Percentiles rank a stretch among this genome's conserved stretches.
Evolutionary conservation across 2,797 vertebrate genomes (phyloP).

Genomic region (Clangula hyemalis): DNA sequence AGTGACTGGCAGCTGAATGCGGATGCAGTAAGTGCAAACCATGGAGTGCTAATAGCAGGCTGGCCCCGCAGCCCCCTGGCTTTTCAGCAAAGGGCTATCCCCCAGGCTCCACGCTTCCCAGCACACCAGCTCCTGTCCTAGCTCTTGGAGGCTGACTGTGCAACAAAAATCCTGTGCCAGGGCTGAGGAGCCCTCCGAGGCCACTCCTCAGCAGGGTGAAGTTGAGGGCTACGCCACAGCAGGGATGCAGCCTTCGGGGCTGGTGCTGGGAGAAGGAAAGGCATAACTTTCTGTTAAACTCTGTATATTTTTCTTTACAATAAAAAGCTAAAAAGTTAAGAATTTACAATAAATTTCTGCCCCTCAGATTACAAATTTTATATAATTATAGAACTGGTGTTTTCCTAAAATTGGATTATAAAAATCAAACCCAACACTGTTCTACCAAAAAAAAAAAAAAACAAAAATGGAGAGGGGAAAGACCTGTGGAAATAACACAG

Average conservation of each 20-base stretch:
- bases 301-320: slow-evolving; percentile 73
- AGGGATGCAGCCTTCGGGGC: neutral
- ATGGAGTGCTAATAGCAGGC: neutral
- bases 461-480: neutral
- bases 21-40: neutral
- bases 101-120: neutral
- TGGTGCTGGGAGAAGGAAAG: slow-evolving; percentile 39
- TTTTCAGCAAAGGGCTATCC: neutral
- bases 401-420: slow-evolving; percentile 39
- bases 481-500: neutral
- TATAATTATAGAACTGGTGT: slow-evolving; percentile 48
- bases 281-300: slow-evolving; percentile 67
- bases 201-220: neutral
- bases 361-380: slow-evolving; percentile 59
- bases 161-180: neutral
- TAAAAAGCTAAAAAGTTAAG: slow-evolving; percentile 70
- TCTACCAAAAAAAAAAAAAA: neutral
- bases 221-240: neutral
- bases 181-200: neutral
- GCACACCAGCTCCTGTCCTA: neutral
- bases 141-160: neutral
- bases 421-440: slow-evolving; percentile 22
- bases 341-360: slow-evolving; percentile 62
- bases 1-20: neutral
- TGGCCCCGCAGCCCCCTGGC: neutral